Base-by-base conservation (phyloP, 1,140 invertebrate species). In the Meloidogyne floridensis region DNA sequence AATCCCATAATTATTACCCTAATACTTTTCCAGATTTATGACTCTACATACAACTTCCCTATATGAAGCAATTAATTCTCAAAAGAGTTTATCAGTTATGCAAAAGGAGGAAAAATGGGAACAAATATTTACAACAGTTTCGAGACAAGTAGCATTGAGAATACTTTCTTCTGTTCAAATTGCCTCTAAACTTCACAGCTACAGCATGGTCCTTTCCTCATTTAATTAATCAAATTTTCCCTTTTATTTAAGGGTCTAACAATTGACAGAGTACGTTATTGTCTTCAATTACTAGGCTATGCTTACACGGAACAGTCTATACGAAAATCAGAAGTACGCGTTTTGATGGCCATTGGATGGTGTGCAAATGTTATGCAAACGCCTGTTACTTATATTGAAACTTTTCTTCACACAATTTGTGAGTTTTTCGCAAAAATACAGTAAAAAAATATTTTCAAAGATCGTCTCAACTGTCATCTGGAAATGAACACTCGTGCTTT, bases 291-390 rank as follows among this genome's bases (percentile, higher is more conserved):
- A n/a, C 82, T 83, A 43, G 82, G 82, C 8, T 76, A 69, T 51
- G 81, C 82, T 32, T 83, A 83, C 43, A 83, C 82, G 3, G 82
- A 83, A 43, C 82, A 83, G 7, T 71, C 82, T 8, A 76, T 83
- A 13, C 43, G 76, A 13, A 82, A 80, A 53, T 83, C 82, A n/a
- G 82, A 83, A 71, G 32, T 83, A n/a, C 82, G 82, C 13, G 53
- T 83, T 18, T 56, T 83, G 3, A 84, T 15, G 42, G 69, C 82
- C 13, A 42, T 83, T 59, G 82, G 56, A 6, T 83, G 84, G 84
- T 71, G 75, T 79, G 75, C 59, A 42, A 72, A 75, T 15, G 54
- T 73, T 7, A 13, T 51, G n/a, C 82, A 83, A 18, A 83, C 81
- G 5, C 82, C 82, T 59, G 69, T 83, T 72, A 65, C 53, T 78